Evolutionary conservation across 2,888 invertebrate genomes (phyloP).

Genomic region (Brachyptera putata): DNA sequence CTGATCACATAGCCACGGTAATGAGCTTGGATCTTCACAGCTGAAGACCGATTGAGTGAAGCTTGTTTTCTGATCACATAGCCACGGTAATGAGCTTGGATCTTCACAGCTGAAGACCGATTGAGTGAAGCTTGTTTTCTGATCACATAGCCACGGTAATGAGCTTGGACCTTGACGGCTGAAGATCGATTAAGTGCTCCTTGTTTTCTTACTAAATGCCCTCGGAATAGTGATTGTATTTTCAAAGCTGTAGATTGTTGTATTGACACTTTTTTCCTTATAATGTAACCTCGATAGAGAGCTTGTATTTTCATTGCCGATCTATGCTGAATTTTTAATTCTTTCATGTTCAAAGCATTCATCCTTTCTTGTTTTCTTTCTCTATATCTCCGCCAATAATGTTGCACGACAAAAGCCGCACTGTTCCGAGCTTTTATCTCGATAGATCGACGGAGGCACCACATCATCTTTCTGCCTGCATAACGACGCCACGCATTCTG

Average conservation of each 20-base stretch:
- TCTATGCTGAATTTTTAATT: slow-evolving; percentile 26
- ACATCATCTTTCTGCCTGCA: not conserved
- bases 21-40: not conserved
- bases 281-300: slow-evolving; percentile 6
- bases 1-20: not conserved
- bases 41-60: not conserved
- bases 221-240: not conserved
- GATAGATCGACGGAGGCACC: not conserved
- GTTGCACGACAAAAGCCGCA: slow-evolving; percentile 46
- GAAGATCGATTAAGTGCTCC: not conserved
- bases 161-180: slow-evolving; percentile 15
- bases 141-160: not conserved
- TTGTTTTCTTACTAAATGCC: not conserved
- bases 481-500: slow-evolving; percentile 18
- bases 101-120: not conserved
- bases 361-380: slow-evolving; percentile 35
- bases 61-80: not conserved
- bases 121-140: not conserved
- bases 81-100: not conserved
- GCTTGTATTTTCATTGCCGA: slow-evolving; percentile 41
- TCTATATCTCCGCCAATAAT: slow-evolving; percentile 40
- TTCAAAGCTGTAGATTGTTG: too few species aligned
- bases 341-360: slow-evolving; percentile 33
- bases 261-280: too few species aligned
- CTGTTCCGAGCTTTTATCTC: not conserved